Evolutionary conservation across 1,140 invertebrate species (phyloP).

Genomic region (Oscheius sp.): DNA sequence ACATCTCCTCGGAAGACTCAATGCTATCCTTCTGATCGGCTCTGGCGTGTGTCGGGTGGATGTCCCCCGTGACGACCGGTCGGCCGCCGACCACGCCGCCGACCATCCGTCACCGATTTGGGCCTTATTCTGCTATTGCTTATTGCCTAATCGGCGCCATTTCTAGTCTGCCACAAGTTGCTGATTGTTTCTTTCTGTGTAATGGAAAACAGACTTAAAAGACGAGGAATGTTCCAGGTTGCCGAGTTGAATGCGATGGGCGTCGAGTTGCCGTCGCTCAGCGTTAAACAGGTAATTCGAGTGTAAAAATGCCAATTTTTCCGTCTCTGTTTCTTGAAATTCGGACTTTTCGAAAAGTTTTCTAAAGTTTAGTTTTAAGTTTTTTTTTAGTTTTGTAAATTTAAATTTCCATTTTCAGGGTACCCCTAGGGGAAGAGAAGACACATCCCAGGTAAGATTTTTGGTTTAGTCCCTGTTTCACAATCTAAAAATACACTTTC

Average conservation of each 20-base stretch:
- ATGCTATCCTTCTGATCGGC: neutral
- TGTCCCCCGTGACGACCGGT: conserved; percentile 7
- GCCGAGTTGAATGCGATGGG: conserved; percentile 7
- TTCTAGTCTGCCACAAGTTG: neutral
- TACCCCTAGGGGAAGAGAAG: neutral
- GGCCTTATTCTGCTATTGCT: neutral
- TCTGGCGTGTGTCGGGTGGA: neutral
- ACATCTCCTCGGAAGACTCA: no score
- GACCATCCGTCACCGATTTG: neutral
- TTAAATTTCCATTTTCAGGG: neutral
- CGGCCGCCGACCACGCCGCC: neutral
- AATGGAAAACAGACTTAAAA: no score
- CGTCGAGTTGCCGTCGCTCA: conserved; percentile 1
- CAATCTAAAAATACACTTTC: no score
- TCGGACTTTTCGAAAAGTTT: no score
- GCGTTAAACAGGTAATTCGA: neutral
- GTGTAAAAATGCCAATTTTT: neutral
- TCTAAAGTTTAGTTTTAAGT: no score
- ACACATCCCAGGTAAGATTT: conserved; percentile 1
- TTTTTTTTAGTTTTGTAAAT: neutral
- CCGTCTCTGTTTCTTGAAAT: neutral
- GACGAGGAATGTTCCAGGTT: neutral
- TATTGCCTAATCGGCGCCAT: neutral
- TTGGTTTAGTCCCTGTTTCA: neutral
- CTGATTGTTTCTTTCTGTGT: no score